Conservation (phyloP, 2,113 vertebrate species). For the Steatornis caripensis region DNA sequence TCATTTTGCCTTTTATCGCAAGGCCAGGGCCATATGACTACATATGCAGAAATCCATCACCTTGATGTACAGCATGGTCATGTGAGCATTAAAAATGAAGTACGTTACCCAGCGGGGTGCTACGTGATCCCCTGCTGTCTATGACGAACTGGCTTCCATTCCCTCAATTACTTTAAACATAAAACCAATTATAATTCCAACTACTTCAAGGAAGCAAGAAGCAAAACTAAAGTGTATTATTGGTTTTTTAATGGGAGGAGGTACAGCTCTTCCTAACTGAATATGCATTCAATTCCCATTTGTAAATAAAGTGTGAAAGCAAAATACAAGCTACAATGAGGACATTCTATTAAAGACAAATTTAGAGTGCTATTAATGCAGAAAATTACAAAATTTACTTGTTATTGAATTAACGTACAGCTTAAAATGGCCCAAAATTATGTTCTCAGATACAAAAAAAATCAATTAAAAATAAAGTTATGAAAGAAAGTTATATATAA, state of each 20-base stretch:
- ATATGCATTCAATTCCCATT: not conserved
- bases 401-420: not conserved
- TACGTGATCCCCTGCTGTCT: not conserved
- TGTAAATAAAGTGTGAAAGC: not conserved
- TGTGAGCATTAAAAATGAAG: not conserved
- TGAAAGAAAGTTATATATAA: not conserved
- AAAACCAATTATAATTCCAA: not conserved
- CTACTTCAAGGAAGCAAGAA: not conserved
- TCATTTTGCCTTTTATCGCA: not conserved
- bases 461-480: not conserved
- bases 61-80: not conserved
- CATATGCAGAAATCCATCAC: not conserved
- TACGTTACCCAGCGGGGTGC: rapidly evolving
- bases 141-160: not conserved
- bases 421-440: not conserved
- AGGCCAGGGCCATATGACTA: not conserved
- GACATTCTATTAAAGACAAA: not conserved
- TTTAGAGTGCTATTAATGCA: not conserved
- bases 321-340: not conserved
- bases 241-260: not conserved
- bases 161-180: not conserved
- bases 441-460: not conserved
- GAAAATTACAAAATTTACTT: not conserved
- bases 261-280: not conserved
- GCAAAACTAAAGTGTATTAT: not conserved